Conservation (phyloP, 2,888 invertebrate genomes). For the Girardia tigrina region DNA sequence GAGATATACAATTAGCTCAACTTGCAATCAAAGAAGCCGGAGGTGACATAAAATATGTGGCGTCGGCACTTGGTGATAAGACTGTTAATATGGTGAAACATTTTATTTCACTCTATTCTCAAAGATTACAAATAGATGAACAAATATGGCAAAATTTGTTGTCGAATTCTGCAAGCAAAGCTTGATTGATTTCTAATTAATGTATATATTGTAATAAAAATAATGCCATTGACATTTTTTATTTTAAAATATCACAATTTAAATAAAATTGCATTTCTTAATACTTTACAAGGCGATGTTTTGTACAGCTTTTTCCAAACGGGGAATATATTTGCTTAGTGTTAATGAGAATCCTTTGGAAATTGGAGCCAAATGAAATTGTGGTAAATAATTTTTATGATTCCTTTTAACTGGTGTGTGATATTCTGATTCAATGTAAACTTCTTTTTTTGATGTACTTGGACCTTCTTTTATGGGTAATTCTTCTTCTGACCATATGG, state of each 20-base stretch:
- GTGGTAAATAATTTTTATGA: neutral
- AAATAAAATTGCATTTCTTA: neutral
- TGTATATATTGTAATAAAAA: neutral
- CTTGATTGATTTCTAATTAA: neutral
- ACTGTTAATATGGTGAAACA: neutral
- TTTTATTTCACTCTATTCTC: conserved; percentile 12
- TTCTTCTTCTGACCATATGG: neutral
- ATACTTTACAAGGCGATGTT: too few relatives aligned
- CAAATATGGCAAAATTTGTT: conserved; percentile 7
- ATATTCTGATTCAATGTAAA: too few relatives aligned
- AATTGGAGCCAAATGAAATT: neutral
- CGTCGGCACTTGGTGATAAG: neutral
- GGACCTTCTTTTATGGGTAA: neutral
- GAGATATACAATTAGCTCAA: neutral
- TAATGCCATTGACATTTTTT: too few relatives aligned
- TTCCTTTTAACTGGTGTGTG: neutral
- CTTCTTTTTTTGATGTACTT: too few relatives aligned
- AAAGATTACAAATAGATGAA: conserved; percentile 1
- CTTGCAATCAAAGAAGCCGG: neutral
- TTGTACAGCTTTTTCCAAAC: neutral
- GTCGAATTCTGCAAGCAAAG: neutral
- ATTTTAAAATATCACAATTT: neutral
- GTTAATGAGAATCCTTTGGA: conserved; percentile 5
- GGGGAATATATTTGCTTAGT: neutral
- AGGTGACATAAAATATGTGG: neutral